Evolutionary conservation across 2,113 vertebrate species (phyloP).

Genomic region (Megaceryle maxima): DNA sequence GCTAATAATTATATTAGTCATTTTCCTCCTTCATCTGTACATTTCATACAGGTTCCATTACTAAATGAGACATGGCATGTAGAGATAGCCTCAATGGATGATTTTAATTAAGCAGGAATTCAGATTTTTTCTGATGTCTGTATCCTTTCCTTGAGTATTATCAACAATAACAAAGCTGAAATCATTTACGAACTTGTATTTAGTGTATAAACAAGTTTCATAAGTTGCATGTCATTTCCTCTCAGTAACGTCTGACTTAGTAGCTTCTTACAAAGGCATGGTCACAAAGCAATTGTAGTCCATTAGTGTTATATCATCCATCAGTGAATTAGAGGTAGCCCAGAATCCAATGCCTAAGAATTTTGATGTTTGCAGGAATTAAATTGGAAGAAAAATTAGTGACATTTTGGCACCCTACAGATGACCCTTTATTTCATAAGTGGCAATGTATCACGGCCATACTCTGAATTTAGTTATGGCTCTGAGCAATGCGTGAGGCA

Average conservation of each 20-base stretch:
- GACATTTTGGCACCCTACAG: not conserved
- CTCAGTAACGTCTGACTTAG: not conserved
- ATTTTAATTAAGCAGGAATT: slow-evolving; percentile 3
- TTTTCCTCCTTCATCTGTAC: not conserved
- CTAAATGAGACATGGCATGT: not conserved
- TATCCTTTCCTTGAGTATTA: not conserved
- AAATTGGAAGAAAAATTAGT: not conserved
- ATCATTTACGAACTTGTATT: not conserved
- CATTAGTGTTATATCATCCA: not conserved
- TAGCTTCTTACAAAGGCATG: not conserved
- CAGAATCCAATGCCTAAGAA: not conserved
- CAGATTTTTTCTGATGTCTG: not conserved
- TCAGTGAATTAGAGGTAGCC: not conserved
- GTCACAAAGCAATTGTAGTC: not conserved
- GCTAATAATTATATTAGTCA: not conserved
- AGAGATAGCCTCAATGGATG: not conserved
- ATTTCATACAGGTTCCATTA: not conserved
- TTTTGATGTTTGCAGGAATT: not conserved
- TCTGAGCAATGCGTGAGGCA: not conserved
- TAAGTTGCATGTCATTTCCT: slow-evolving; percentile 35
- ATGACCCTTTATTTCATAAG: not conserved
- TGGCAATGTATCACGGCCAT: not conserved
- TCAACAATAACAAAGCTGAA: slow-evolving; percentile 8
- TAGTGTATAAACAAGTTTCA: slow-evolving; percentile 17
- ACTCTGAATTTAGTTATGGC: not conserved